Base-by-base conservation (phyloP, 2,797 vertebrate species). In the Perodicticus potto region DNA sequence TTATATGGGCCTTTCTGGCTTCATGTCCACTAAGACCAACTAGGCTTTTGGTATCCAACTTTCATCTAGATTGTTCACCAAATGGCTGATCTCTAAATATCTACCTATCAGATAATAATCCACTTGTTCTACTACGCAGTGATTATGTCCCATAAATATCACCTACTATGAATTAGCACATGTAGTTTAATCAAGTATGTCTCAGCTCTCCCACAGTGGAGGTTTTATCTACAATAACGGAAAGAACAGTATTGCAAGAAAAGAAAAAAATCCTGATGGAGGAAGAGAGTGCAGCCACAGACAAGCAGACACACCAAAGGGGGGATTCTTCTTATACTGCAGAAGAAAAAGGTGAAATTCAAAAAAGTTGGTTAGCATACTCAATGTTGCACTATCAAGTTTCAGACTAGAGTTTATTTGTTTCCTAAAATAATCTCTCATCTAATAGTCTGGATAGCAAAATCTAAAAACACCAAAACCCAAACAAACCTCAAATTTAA, bases 351-450 rank as follows among this genome's bases (percentile, higher is more conserved):
- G 14, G 25, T 77, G 27, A 86, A 37, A 73, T 49, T 88, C 63
- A 59, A 13, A 53, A 32, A 86, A 63, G 16, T 11, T 92, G 59
- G 4, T 70, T 82, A 37, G 34, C 53, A 53, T 14, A 53, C 49
- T 53, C 49, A 53, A 53, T 53, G 22, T 27, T 93, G 45, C 4
- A 80, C 0, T 40, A 23, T 57, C 40, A 83, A 72, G 40, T 67
- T 59, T 55, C 37, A 85, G 22, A 43, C 1, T 17, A 84, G 20
- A 10, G 16, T 67, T 87, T 78, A 53, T 59, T 29, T 80, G 45
- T 49, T 65, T 74, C n/a, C 37, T 85, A 84, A 92, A 94, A 84
- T 57, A 17, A 70, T 32, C 32, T 34, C 49, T 85, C 78, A 84
- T 14, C 27, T 29, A 80, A 16, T 57, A 19, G 12, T 20, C 37